A percentile compares a stretch with the other conserved stretches of the same genome.
These are phyloP conservation scores for Syngnathus typhle DNA, from an alignment of 2,113 vertebrate genomes.

Conservation along the genomic window DNA sequence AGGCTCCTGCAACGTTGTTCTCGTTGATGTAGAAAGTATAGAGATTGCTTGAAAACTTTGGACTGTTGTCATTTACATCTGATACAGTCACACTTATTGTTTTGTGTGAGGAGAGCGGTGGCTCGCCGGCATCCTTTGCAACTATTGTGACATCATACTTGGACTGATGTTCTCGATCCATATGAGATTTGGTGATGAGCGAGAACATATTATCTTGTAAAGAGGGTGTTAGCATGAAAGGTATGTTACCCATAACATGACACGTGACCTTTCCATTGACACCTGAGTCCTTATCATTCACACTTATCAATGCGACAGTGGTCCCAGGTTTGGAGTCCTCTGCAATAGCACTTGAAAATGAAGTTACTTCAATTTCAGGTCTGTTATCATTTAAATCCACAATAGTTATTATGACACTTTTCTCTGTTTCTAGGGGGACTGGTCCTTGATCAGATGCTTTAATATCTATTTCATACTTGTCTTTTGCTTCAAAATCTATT, in stretches of 20 bases:
- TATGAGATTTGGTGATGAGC: conserved; percentile 52
- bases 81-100: conserved; percentile 59
- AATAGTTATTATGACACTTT: conserved; percentile 64
- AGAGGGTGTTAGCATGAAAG: conserved; percentile 58
- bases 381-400: conserved; percentile 76
- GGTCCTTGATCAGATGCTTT: conserved; percentile 52
- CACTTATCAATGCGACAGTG: conserved; percentile 60
- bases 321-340: conserved; percentile 61
- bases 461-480: conserved; percentile 59
- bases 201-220: conserved; percentile 65
- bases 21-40: conserved; percentile 55
- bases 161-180: conserved; percentile 65
- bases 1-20: conserved; percentile 53
- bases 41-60: conserved; percentile 43
- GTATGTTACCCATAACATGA: conserved; percentile 38
- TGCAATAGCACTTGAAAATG: conserved; percentile 54
- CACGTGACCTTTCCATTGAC: conserved; percentile 61
- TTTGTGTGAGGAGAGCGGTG: conserved; percentile 39
- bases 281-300: conserved; percentile 59
- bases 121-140: conserved; percentile 55
- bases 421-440: conserved; percentile 49
- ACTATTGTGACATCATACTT: conserved; percentile 57
- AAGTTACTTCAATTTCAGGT: conserved; percentile 67
- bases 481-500: conserved; percentile 55
- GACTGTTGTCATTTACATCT: conserved; percentile 67